Base-by-base conservation (phyloP, 2,888 invertebrate genomes). In the Parnassius orleans region DNA sequence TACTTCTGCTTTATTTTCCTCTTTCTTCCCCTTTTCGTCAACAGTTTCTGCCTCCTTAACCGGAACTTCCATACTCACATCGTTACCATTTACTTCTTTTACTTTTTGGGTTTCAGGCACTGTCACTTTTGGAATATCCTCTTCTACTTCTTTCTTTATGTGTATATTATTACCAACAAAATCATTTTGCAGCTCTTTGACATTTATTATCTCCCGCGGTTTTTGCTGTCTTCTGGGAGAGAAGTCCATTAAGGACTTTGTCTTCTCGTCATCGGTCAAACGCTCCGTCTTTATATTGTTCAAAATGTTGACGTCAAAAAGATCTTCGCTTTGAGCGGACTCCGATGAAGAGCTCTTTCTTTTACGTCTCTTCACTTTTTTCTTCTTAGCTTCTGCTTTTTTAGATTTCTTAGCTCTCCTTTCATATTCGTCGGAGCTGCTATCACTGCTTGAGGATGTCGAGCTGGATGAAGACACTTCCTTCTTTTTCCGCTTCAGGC, bases 251-350 rank as follows among this genome's bases (percentile, higher is more conserved):
- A 78, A 54, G 11, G 77, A 79, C 3, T 74, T 69, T 3, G 61
- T 58, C 51, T 77, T 82, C 47, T 91, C 91, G 41, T 90, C 91
- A 19, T 91, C 91, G 0, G 89, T 88, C 2, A 84, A 62, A 47
- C 86, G 73, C 70, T 92, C 92, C 0, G 84, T 87, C 69, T 92
- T 92, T 1, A 92, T 92, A 61, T 92, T 90, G 1, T 89, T 87
- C 1, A 92, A 67, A 10, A 90, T 81, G 53, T 90, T 87, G 0
- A 83, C 87, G 57, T 91, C 90, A 52, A 91, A 90, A 0, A 85
- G 57, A 9, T 88, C 86, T 43, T 86, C 86, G 59, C 79, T 82
- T 50, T 83, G 80, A 0, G 76, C 68, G 0, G 86, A 83, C 1
- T 84, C 85, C 0, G 83, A 81, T 1, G 78, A 67, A 0, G 83